phyloP scores from a whole-genome alignment of 2,113 vertebrate species.

The Python bivittatus region DNA sequence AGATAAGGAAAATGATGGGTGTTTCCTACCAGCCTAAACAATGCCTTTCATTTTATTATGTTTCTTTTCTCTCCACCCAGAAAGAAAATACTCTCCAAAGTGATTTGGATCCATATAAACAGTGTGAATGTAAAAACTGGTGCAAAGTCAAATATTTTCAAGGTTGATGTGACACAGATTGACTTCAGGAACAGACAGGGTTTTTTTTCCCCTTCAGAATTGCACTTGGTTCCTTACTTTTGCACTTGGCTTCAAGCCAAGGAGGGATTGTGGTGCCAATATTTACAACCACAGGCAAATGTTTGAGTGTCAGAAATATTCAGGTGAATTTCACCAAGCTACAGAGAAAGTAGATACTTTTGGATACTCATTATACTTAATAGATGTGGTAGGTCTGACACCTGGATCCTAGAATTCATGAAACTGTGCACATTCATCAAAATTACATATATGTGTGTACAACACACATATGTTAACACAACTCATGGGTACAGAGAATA shows the following conservation, averaged over 20 bases:
- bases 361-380: neutral
- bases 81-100: conserved; percentile 13
- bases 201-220: neutral
- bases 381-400: neutral
- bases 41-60: neutral
- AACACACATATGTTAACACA: neutral
- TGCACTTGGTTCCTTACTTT: neutral
- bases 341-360: neutral
- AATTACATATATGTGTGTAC: neutral
- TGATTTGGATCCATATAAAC: neutral
- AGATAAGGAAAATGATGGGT: conserved; percentile 5
- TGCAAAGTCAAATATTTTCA: neutral
- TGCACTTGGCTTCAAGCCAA: neutral
- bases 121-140: neutral
- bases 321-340: neutral
- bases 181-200: neutral
- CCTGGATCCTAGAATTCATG: neutral
- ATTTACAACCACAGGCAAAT: neutral
- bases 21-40: neutral
- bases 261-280: neutral
- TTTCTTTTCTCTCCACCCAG: neutral
- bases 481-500: neutral
- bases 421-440: neutral
- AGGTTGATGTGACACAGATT: neutral
- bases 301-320: neutral